Percentiles rank a stretch among this genome's conserved stretches.
These are phyloP conservation scores for Hermaeophaga mercurialis DNA, from an alignment of 2,888 invertebrate species.

Conservation along the genomic window DNA sequence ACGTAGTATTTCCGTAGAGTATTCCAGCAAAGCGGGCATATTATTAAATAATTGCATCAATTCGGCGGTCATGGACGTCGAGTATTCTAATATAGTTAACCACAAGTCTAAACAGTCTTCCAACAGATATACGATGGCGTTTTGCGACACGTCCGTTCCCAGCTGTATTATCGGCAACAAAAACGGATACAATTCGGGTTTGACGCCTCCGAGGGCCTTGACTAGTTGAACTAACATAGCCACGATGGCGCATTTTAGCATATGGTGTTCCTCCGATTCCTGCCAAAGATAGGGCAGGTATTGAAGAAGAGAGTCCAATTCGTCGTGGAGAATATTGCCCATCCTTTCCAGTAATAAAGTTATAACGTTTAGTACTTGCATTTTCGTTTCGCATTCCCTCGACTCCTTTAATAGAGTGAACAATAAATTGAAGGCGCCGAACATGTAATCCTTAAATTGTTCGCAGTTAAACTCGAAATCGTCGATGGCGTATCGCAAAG, in stretches of 20 bases:
- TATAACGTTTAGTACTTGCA: slow-evolving; percentile 89
- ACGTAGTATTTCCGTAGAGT: slow-evolving; percentile 80
- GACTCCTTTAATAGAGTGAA: slow-evolving; percentile 85
- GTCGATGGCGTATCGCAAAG: slow-evolving; percentile 82
- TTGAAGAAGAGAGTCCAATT: slow-evolving; percentile 72
- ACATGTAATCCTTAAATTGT: slow-evolving; percentile 83
- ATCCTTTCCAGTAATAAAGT: slow-evolving; percentile 89
- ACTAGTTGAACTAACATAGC: slow-evolving; percentile 85
- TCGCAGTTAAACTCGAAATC: slow-evolving; percentile 91
- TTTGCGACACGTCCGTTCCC: slow-evolving; percentile 78
- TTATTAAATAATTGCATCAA: slow-evolving; percentile 77
- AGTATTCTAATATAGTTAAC: slow-evolving; percentile 81
- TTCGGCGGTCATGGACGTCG: slow-evolving; percentile 67
- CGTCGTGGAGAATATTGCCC: slow-evolving; percentile 74
- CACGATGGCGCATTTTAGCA: slow-evolving; percentile 90
- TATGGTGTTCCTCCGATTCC: slow-evolving; percentile 84
- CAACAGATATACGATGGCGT: slow-evolving; percentile 84
- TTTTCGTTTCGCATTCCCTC: slow-evolving; percentile 58
- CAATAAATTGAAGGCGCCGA: slow-evolving; percentile 76
- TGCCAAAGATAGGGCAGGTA: slow-evolving; percentile 90
- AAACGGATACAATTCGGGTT: slow-evolving; percentile 64
- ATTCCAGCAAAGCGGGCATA: slow-evolving; percentile 76
- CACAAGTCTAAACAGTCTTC: slow-evolving; percentile 93
- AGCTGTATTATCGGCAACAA: slow-evolving; percentile 70
- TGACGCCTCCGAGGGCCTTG: slow-evolving; percentile 66